Base-by-base conservation (phyloP, 1,140 invertebrate species). In the Megalopta genalis region DNA sequence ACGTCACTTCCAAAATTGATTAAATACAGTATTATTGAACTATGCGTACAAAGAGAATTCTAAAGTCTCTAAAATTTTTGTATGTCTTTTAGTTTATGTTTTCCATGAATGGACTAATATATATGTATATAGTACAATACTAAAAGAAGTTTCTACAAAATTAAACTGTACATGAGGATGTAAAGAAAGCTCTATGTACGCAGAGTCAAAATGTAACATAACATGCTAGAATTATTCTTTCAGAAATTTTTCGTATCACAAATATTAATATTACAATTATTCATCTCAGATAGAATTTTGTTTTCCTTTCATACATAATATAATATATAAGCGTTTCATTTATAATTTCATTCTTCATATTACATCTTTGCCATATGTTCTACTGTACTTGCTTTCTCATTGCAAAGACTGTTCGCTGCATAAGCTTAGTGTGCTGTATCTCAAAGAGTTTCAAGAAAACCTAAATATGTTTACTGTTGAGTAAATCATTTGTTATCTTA, bases 281-380 rank as follows among this genome's bases (percentile, higher is more conserved):
- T 86, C 49, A 32, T 85, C 85, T 88, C 84, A 60, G 81, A 89
- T 87, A 88, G 75, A 88, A 87, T 88, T 89, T 87, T 87, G 84
- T 79, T 84, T 86, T 71, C 73, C 65, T 85, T 87, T 87, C 83
- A 80, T 85, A 86, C 75, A 89, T 69, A 85, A 85, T 81, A 83
- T 82, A 88, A 90, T 86, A 90, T 84, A 88, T 90, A 89, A 90
- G 89, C 89, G 88, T 90, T 86, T 89, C 81, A 81, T 88, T 87
- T 82, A 86, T 54, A 85, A 80, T 85, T 86, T 49, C 83, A 86
- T 71, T 73, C 59, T 64, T 77, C 27, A 86, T 77, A 85, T 84
- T 81, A 80, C 59, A 86, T 60, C 82, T 84, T 85, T 79, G 79
- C 54, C 69, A 73, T 86, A 87, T 69, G 82, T 78, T 84, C 85